A percentile compares a stretch with the other conserved stretches of the same genome.
phyloP scores from a whole-genome alignment of 2,113 vertebrate genomes.

The Ciconia maguari region DNA sequence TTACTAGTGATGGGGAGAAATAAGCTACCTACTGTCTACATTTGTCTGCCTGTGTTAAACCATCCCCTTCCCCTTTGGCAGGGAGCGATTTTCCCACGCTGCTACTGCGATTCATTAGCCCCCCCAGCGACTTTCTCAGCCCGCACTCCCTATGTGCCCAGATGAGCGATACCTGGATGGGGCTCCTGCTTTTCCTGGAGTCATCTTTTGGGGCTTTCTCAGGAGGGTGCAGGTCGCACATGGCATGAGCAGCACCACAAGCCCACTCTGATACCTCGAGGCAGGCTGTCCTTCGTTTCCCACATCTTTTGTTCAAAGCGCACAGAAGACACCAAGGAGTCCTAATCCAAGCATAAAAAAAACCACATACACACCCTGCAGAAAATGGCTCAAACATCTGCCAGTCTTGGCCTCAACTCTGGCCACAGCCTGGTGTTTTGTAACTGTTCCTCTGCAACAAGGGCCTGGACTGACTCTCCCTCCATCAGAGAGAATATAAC shows the following conservation, averaged over 20 bases:
- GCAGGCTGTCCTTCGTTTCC: neutral
- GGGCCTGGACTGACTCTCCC: neutral
- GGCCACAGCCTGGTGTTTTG: neutral
- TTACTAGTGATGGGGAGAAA: conserved; percentile 55
- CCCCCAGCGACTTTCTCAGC: neutral
- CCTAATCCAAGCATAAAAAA: neutral
- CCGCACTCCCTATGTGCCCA: neutral
- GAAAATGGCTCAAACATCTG: neutral
- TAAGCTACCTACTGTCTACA: conserved; percentile 42
- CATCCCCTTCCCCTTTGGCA: neutral
- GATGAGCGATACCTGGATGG: fast-evolving
- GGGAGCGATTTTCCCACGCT: neutral
- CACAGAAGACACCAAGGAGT: neutral
- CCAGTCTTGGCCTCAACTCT: neutral
- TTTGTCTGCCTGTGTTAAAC: neutral
- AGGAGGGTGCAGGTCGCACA: neutral
- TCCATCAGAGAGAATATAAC: neutral
- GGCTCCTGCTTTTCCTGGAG: neutral
- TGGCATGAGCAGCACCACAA: neutral
- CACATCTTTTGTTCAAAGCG: neutral
- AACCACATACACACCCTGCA: neutral
- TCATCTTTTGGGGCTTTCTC: neutral
- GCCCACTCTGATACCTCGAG: neutral
- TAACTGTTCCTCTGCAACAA: neutral
- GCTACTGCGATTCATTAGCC: neutral